phyloP scores from a whole-genome alignment of 2,113 vertebrate genomes.

The Cinclus cinclus region DNA sequence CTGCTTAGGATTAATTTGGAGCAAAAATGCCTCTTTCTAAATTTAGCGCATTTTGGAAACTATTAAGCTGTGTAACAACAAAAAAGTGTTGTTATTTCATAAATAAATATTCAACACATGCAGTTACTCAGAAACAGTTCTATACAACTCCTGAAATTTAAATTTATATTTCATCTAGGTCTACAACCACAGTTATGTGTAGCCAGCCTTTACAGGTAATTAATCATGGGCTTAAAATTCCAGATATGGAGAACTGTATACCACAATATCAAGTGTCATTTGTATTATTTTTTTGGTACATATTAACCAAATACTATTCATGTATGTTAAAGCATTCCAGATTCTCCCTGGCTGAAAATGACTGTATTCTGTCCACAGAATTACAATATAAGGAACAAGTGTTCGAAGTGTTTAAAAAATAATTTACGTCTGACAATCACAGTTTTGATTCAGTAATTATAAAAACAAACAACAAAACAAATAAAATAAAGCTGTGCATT shows the following conservation, averaged over 20 bases:
- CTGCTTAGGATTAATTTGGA: neutral
- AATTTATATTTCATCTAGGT: neutral
- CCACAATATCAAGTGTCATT: neutral
- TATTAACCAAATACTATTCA: neutral
- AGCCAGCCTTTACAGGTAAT: neutral
- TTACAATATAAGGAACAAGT: neutral
- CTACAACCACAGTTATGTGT: neutral
- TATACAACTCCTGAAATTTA: neutral
- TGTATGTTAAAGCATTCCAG: neutral
- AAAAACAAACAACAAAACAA: neutral
- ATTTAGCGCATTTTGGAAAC: neutral
- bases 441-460: neutral
- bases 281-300: neutral
- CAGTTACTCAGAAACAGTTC: neutral
- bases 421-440: neutral
- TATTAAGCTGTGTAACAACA: neutral
- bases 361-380: neutral
- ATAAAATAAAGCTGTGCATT: neutral
- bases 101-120: neutral
- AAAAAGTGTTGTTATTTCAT: neutral
- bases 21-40: neutral
- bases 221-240: neutral
- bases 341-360: neutral
- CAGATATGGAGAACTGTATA: neutral
- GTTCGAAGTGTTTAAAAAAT: neutral